These are phyloP conservation scores for Ceyx cyanopectus DNA, from an alignment of 2,113 vertebrate genomes.

Conservation along the genomic window DNA sequence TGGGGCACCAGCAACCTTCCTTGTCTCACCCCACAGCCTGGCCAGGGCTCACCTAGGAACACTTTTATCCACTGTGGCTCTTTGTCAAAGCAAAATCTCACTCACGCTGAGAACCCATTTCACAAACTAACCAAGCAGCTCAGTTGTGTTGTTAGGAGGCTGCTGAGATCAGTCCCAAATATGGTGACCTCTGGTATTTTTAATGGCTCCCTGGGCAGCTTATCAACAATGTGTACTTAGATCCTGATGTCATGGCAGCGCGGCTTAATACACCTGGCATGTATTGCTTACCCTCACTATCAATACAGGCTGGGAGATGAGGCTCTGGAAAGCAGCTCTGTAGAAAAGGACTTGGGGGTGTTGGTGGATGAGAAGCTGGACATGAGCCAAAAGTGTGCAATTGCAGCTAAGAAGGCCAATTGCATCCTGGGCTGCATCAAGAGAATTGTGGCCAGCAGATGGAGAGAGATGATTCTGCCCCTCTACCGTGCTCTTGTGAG, in stretches of 20 bases:
- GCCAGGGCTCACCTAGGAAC: not conserved
- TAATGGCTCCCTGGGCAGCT: not conserved
- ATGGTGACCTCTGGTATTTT: slow-evolving; percentile 28
- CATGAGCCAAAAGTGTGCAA: too few species aligned
- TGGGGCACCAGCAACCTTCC: not conserved
- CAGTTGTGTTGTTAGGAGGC: not conserved
- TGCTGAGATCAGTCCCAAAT: not conserved
- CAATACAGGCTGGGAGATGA: too few species aligned
- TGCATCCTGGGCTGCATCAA: too few species aligned
- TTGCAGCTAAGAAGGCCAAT: too few species aligned
- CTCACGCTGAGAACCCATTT: accelerated
- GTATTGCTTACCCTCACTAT: not conserved
- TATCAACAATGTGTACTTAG: slow-evolving; percentile 25
- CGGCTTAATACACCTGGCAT: accelerated
- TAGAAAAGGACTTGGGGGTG: too few species aligned
- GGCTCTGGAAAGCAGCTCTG: too few species aligned
- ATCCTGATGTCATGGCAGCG: not conserved
- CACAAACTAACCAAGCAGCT: not conserved
- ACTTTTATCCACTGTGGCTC: not conserved
- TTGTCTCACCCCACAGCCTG: not conserved
- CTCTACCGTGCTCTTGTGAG: too few species aligned
- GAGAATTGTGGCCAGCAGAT: too few species aligned
- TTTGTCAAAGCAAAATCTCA: accelerated
- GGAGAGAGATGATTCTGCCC: too few species aligned
- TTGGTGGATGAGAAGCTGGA: too few species aligned